Evolutionary conservation across 1,140 invertebrate genomes (phyloP).

Genomic region (Drosophila sulfurigaster): DNA sequence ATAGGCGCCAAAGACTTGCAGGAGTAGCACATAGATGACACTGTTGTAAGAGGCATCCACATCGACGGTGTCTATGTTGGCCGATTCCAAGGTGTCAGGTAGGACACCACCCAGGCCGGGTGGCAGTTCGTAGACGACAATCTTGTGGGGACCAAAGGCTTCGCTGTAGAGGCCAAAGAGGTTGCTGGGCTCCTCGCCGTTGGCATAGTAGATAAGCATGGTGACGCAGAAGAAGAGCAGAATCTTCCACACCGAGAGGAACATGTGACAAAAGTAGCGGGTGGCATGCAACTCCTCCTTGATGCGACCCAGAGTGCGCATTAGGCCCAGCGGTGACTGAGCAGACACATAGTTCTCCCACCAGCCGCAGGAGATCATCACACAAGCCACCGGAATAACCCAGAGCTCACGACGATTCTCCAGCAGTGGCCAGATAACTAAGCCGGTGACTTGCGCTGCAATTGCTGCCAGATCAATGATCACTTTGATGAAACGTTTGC

Average conservation of each 20-base stretch:
- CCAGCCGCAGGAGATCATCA: conserved; percentile 96
- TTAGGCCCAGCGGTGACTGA: conserved; percentile 91
- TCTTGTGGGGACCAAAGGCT: conserved; percentile 92
- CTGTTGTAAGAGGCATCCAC: conserved; percentile 90
- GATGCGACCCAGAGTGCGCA: conserved; percentile 91
- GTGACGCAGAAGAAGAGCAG: conserved; percentile 91
- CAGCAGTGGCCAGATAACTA: conserved; percentile 94
- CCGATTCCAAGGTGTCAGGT: conserved; percentile 90
- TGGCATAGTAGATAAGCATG: conserved; percentile 90
- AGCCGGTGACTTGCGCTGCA: conserved; percentile 93
- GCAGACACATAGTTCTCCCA: conserved; percentile 98
- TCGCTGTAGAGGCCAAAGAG: conserved; percentile 91
- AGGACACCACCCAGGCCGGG: conserved; percentile 86
- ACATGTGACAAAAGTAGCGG: conserved; percentile 95
- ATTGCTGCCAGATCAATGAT: conserved; percentile 93
- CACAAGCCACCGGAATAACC: conserved; percentile 93
- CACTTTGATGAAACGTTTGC: conserved; percentile 91
- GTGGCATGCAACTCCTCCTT: conserved; percentile 92
- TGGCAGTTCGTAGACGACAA: conserved; percentile 90
- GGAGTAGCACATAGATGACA: conserved; percentile 91
- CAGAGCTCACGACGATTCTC: conserved; percentile 90
- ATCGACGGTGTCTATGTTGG: conserved; percentile 89
- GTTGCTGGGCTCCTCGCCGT: conserved; percentile 91
- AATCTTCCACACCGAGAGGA: conserved; percentile 96
- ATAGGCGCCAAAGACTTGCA: conserved; percentile 94